phyloP scores from a whole-genome alignment of 1,140 invertebrate species.

The Contarinia nasturtii region DNA sequence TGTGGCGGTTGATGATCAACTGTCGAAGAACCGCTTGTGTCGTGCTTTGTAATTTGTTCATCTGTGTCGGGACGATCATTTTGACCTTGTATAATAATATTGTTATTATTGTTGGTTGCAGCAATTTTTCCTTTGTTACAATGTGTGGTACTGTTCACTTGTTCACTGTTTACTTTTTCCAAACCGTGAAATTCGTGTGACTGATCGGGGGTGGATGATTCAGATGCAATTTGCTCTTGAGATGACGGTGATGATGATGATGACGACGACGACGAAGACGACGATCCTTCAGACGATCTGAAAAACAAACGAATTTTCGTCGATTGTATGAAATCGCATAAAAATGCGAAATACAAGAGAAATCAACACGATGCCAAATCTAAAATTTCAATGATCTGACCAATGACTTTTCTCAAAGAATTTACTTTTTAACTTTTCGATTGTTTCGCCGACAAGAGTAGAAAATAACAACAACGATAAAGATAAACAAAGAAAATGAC shows the following conservation, averaged over 20 bases:
- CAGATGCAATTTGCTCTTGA: background rate
- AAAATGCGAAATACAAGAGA: background rate
- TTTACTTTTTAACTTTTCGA: background rate
- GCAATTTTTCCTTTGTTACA: background rate
- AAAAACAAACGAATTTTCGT: background rate
- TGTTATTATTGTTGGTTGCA: background rate
- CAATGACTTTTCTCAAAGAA: background rate
- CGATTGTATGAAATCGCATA: background rate
- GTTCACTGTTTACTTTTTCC: background rate
- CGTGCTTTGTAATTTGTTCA: background rate
- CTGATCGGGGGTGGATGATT: background rate
- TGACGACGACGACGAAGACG: no score
- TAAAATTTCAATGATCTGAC: background rate
- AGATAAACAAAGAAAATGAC: no score
- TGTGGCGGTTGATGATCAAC: no score
- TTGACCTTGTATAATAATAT: background rate
- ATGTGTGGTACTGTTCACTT: background rate
- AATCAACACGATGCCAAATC: no score
- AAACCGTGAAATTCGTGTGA: background rate
- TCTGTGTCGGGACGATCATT: background rate
- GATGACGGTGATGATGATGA: no score
- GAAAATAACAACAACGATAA: no score
- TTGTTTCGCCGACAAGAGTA: background rate
- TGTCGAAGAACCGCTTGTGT: background rate
- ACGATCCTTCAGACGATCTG: slow-evolving; percentile 1